These are phyloP conservation scores for Poeciliopsis presidionis DNA, from an alignment of 2,797 vertebrate genomes.

Conservation along the genomic window DNA sequence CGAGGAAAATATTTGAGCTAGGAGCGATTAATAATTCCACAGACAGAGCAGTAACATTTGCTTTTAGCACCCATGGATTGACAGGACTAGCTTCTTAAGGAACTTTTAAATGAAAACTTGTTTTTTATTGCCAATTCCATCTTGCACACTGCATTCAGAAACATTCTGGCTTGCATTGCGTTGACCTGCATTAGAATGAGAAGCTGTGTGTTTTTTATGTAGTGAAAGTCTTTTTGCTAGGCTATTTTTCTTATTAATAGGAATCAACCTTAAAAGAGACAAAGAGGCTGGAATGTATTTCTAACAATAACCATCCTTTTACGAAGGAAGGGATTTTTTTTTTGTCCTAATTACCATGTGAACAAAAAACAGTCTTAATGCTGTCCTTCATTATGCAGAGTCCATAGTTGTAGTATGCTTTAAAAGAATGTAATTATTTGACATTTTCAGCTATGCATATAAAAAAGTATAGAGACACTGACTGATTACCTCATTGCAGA, in stretches of 20 bases:
- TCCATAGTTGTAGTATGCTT: conserved; percentile 35
- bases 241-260: conserved; percentile 38
- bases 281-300: conserved; percentile 29
- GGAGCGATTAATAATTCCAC: conserved; percentile 76
- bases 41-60: conserved; percentile 76
- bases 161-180: conserved; percentile 19
- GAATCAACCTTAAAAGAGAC: conserved; percentile 27
- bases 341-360: conserved; percentile 54
- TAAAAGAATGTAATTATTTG: conserved; percentile 53
- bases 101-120: conserved; percentile 60
- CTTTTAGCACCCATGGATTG: conserved; percentile 65
- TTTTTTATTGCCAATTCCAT: conserved; percentile 46
- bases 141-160: conserved; percentile 26
- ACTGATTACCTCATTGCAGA: conserved; percentile 45
- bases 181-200: conserved; percentile 35
- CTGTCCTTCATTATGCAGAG: conserved; percentile 60
- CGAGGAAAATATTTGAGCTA: conserved; percentile 76
- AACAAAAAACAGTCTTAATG: conserved; percentile 47
- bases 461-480: conserved; percentile 42
- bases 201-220: conserved; percentile 14
- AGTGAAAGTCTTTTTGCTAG: conserved; percentile 34
- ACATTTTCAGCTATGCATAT: conserved; percentile 51
- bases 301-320: conserved; percentile 33
- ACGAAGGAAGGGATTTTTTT: conserved; percentile 43
- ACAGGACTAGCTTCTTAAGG: conserved; percentile 55